Base-by-base conservation (phyloP, 2,113 vertebrate genomes). In the Scophthalmus maximus region DNA sequence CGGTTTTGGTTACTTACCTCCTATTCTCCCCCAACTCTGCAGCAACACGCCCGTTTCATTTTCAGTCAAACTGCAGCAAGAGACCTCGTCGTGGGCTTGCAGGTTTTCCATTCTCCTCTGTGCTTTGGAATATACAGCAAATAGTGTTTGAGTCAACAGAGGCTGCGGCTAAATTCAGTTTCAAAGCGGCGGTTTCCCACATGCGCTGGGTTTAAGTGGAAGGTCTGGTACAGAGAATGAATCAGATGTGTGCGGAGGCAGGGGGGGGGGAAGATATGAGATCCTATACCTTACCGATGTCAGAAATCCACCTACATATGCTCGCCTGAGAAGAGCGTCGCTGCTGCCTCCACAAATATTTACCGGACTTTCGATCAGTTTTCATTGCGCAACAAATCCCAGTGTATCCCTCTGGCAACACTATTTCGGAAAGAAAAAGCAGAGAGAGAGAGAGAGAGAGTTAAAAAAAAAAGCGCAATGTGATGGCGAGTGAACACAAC, bases 161-260 rank as follows among this genome's bases (percentile, higher is more conserved):
- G 12, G 22, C 22, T 2, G 26, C 25, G 4, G 44, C 36, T 12
- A 57, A 67, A 77, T 81, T 79, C 56, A 11, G 27, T 75, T 60
- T 61, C 27, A 52, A 53, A 75, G 74, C 65, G 56, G 2, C 26
- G 47, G 67, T 56, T 72, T 65, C 20, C 65, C 63, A 27, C 68
- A 67, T 65, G 75, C 53, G 56, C 56, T 34, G 11, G 64, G 61
- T 78, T 66, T 55, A 72, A 85, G 76, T 77, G 58, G 66, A 81
- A 81, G 55, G 53, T 68, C 63, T 30, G 14, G 34, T 20, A 55
- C 27, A 51, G 56, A 81, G 78, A 87, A 85, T 91, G 82, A 90
- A 87, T 89, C 85, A 87, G 50, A 79, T 61, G 47, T 23, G 40
- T 70, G 86, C 29, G 72, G 78, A 81, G 80, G 87, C 79, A 76